Evolutionary conservation across 2,113 vertebrate genomes (phyloP), one percentile per base, ranked within the genome.

Genomic region (Heterotilapia buettikoferi): DNA sequence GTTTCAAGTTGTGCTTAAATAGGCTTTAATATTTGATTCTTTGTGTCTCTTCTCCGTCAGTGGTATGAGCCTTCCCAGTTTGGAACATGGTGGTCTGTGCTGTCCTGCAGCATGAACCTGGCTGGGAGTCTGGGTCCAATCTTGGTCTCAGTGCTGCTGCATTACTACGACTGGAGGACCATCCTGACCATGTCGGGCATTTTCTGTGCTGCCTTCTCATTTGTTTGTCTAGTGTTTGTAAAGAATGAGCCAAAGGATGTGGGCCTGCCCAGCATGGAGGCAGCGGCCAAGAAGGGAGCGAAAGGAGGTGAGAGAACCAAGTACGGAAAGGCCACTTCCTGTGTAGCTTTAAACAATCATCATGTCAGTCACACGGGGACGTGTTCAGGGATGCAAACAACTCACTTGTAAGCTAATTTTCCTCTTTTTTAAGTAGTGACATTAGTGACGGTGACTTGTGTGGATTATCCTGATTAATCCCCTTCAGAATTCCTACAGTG

Each of bases 41-140:
- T 2, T 86, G 16, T 54, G 10, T 86, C 21, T 40, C 1, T 21
- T 36, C 18, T 47, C 31, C 83, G 40, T 5, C 95, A 99, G 99
- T 99, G 99, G 99, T 99, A 98, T 66, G 98, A 99, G 92, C 99
- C 98, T 1, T 98, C 98, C 61, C 98, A 99, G 95, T 99, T 99
- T 91, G 99, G 99, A 83, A 99, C 99, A 0, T 99, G 98, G 98
- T 99, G 99, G 99, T 97, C 99, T 3, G 76, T 99, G 87, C 95
- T 99, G 82, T 99, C 98, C 82, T 98, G 98, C 87, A 99, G 98
- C 83, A 99, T 99, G 98, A 99, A 99, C 96, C 94, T 99, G 94
- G 98, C 99, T 0, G 98, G 99, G 33, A 97, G 98, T 90, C 93
- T 99, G 78, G 99, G 99, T 40, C 99, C 98, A 3, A 94, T 99